Evolutionary conservation across 1,140 invertebrate species (phyloP), one percentile per base, ranked within the genome.

Genomic region (Drosophila eugracilis): DNA sequence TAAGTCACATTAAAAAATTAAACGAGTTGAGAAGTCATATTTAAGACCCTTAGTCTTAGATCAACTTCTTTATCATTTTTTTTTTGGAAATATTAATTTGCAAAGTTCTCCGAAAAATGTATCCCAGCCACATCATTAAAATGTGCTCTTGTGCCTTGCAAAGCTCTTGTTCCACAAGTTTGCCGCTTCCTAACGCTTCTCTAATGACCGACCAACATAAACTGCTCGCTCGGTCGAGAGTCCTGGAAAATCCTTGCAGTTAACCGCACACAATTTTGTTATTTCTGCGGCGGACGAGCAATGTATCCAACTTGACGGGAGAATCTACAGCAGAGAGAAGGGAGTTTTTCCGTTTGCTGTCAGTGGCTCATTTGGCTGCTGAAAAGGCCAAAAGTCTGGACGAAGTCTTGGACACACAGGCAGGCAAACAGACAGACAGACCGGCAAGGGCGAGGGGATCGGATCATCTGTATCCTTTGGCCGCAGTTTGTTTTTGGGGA

Each of bases 231-330:
- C 41, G 44, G 24, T 9, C 5, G 14, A 22, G 24, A 24, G n/a
- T 15, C 12, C 45, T 26, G 34, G 30, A 6, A 81, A 79, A 77
- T 81, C 78, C 78, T 74, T 53, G 48, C 57, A 63, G 60, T 57
- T 36, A 78, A 78, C 78, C 69, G 53, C 74, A 83, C 67, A 69
- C 37, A 67, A 78, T 81, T 81, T 78, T 78, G 78, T 86, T 80
- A 86, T 85, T 86, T 74, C 22, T 86, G 81, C 72, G 77, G 81
- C 63, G 28, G 45, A 32, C 42, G 14, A 76, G 54, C 39, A 65
- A 59, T 78, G 83, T 85, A 72, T 84, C 69, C 72, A 69, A 76
- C 53, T 80, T 41, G 80, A 26, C 62, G 50, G 57, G 39, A 42
- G 36, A 69, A 58, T 42, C 47, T 49, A 39, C 55, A 57, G 14